A percentile compares a stretch with the other conserved stretches of the same genome.
These are phyloP conservation scores for Stichopus horrens DNA, from an alignment of 53 echinoderm and acorn worm species.

Conservation along the genomic window DNA sequence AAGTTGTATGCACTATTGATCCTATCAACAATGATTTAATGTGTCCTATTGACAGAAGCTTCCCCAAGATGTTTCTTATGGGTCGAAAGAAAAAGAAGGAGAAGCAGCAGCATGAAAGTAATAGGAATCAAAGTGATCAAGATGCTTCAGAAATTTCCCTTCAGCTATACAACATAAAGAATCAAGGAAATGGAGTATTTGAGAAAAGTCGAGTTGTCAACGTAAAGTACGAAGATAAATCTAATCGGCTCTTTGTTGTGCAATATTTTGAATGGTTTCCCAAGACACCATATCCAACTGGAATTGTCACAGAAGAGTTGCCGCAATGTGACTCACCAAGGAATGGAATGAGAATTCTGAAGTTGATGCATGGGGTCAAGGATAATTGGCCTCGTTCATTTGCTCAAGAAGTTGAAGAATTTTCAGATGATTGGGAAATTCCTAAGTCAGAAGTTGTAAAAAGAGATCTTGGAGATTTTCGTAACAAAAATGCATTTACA, in stretches of 20 bases:
- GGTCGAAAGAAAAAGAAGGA: conserved; percentile 1
- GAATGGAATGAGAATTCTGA: too few relatives aligned
- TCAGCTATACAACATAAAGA: conserved; percentile 4
- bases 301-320: conserved; percentile 68
- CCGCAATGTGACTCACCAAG: conserved; percentile 58
- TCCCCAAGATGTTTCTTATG: conserved; percentile 65
- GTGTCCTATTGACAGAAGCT: conserved; percentile 67
- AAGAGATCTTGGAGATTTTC: conserved; percentile 54
- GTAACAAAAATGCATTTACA: conserved; percentile 59
- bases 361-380: conserved; percentile 59
- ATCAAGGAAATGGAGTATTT: too few relatives aligned
- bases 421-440: conserved; percentile 64
- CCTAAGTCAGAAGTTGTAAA: conserved; percentile 52
- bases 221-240: conserved; percentile 54
- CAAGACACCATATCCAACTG: conserved; percentile 64
- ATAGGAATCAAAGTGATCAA: not conserved
- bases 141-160: not conserved
- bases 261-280: conserved; percentile 67
- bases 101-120: too few relatives aligned
- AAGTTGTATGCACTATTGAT: conserved; percentile 81
- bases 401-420: conserved; percentile 32
- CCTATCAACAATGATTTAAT: conserved; percentile 68
- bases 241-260: conserved; percentile 73
- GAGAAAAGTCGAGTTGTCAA: too few relatives aligned
- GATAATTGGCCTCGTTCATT: conserved; percentile 69